Evolutionary conservation across 2,888 invertebrate genomes (phyloP).

Genomic region (Drosophila buzzatii): DNA sequence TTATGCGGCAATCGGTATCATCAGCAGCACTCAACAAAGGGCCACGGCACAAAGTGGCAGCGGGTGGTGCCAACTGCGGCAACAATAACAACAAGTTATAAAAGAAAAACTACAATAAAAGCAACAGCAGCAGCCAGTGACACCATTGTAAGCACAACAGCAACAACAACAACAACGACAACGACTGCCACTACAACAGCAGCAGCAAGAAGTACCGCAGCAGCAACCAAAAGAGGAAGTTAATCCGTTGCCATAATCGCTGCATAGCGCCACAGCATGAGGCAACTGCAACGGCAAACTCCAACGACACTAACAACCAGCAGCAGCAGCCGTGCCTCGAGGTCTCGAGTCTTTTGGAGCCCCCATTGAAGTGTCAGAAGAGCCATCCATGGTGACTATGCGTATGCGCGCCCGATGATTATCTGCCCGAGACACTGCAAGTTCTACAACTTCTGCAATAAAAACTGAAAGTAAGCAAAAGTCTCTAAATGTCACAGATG

Average conservation of each 20-base stretch:
- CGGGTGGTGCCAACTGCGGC: slow-evolving; percentile 52
- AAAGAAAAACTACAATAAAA: slow-evolving; percentile 11
- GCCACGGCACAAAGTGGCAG: slow-evolving; percentile 56
- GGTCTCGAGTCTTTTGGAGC: slow-evolving; percentile 31
- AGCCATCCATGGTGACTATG: slow-evolving; percentile 48
- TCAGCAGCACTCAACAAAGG: slow-evolving; percentile 53
- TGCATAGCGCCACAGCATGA: slow-evolving; percentile 83
- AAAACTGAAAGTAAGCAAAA: slow-evolving; percentile 60
- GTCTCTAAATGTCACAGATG: slow-evolving; percentile 9
- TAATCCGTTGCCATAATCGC: slow-evolving; percentile 76
- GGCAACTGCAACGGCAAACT: slow-evolving; percentile 53
- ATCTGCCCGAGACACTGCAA: slow-evolving; percentile 49
- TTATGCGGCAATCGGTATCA: slow-evolving; percentile 53
- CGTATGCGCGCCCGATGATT: slow-evolving; percentile 44
- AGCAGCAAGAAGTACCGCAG: slow-evolving; percentile 17
- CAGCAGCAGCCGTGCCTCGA: slow-evolving; percentile 9
- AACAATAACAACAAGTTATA: slow-evolving; percentile 6
- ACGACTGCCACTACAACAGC: slow-evolving; percentile 14
- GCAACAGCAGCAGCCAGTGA: slow-evolving; percentile 24
- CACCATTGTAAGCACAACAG: slow-evolving; percentile 53
- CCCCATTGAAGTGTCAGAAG: slow-evolving; percentile 76
- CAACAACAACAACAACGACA: slow-evolving; percentile 17
- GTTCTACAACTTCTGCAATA: slow-evolving; percentile 33
- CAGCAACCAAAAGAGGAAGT: slow-evolving; percentile 68
- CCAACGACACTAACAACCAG: slow-evolving; percentile 44